These are phyloP conservation scores for Parotia lawesii DNA, from an alignment of 2,113 vertebrate species.

Conservation along the genomic window DNA sequence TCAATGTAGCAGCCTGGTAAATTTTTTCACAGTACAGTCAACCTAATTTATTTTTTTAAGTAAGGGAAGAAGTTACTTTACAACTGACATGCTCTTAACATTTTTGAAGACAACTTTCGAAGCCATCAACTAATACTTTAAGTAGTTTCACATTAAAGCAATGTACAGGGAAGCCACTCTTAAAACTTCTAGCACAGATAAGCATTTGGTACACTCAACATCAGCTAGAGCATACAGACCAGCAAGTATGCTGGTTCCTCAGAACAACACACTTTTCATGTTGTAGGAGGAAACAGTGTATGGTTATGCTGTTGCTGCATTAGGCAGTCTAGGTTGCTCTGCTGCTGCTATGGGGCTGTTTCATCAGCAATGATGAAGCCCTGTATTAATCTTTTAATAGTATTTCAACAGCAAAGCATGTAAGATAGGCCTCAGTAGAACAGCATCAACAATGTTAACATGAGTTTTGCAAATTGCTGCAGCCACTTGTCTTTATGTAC, in stretches of 20 bases:
- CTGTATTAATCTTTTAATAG: neutral
- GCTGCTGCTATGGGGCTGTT: neutral
- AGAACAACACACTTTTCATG: neutral
- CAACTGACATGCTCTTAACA: neutral
- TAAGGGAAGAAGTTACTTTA: neutral
- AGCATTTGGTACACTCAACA: neutral
- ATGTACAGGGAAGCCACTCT: neutral
- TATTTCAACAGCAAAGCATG: neutral
- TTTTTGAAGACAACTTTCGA: neutral
- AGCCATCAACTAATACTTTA: neutral
- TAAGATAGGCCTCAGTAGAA: neutral
- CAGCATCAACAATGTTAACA: neutral
- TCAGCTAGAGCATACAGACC: neutral
- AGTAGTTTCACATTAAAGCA: neutral
- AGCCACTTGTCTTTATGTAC: neutral
- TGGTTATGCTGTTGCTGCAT: neutral
- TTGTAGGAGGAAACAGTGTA: neutral
- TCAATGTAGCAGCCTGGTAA: neutral
- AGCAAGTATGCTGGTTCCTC: neutral
- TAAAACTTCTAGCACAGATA: neutral
- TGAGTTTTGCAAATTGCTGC: neutral
- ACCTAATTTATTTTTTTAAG: neutral
- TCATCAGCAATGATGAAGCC: neutral
- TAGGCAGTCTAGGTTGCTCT: neutral
- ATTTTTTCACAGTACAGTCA: neutral